A percentile compares a stretch with the other conserved stretches of the same genome.
phyloP scores from a whole-genome alignment of 2,888 invertebrate species.

The Scrobipalpa atriplicella region DNA sequence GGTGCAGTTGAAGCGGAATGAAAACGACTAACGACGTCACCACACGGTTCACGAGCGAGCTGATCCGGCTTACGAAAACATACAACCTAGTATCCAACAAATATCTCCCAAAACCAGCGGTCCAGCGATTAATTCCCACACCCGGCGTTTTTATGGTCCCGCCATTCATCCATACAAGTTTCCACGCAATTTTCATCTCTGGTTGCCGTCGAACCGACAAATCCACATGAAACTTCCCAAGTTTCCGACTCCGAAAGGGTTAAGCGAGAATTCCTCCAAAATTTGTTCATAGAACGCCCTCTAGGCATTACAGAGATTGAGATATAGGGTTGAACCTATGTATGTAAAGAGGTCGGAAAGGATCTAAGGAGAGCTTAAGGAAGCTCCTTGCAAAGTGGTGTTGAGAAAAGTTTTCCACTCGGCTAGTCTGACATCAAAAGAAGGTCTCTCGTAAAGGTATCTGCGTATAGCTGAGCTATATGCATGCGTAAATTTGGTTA shows the following conservation, averaged over 20 bases:
- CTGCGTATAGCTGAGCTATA: too few species aligned
- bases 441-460: not conserved
- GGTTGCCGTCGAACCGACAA: slow-evolving; percentile 1
- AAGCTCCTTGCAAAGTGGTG: not conserved
- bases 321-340: not conserved
- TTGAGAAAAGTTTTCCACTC: slow-evolving; percentile 19
- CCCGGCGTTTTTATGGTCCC: slow-evolving; percentile 18
- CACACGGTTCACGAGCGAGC: not conserved
- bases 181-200: slow-evolving; percentile 4
- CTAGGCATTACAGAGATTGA: slow-evolving; percentile 5
- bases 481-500: not conserved
- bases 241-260: not conserved
- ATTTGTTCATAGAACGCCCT: not conserved
- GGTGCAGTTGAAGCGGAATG: slow-evolving; percentile 3
- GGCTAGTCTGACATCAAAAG: slow-evolving; percentile 16
- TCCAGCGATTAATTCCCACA: slow-evolving; percentile 16
- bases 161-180: slow-evolving; percentile 20
- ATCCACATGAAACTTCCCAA: slow-evolving; percentile 3
- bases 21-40: slow-evolving; percentile 11
- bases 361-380: not conserved
- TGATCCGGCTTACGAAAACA: not conserved
- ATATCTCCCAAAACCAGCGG: slow-evolving; percentile 14
- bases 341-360: slow-evolving; percentile 9
- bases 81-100: slow-evolving; percentile 6
- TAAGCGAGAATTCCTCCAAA: not conserved